Base-by-base conservation (phyloP, 2,888 invertebrate genomes). In the Cyaniris semiargus region DNA sequence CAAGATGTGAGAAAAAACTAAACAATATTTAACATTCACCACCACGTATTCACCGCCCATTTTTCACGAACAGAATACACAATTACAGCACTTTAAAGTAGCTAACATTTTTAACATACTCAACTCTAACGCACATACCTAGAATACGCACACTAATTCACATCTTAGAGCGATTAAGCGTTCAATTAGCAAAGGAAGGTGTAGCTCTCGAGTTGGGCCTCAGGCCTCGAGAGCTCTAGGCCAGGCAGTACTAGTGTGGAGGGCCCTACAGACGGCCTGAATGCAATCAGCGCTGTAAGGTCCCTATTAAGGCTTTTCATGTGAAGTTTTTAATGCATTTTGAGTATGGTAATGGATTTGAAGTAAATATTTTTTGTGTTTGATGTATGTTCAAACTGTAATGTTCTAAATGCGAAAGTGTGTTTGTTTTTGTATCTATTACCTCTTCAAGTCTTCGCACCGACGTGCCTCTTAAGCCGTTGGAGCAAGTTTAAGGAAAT, bases 181-280 rank as follows among this genome's bases (percentile, higher is more conserved):
- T 84, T 88, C 86, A 89, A 89, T 90, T 89, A 89, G 84, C 78
- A 81, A 79, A 81, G 76, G 76, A 77, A 81, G 82, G 80, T 83
- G 82, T 83, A 81, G 82, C 81, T 80, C 79, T 78, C 80, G 78
- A 80, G 81, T 23, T 77, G 74, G 58, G 81, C 81, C 82, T 81
- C 81, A 81, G 77, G 76, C 70, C 72, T 78, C 76, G 80, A 79
- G 80, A 81, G 82, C 87, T 85, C 85, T 82, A 76, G 82, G 82
- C 75, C 66, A 66, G 66, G 66, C 21, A 10, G 90, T 91, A 89
- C 86, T 44, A 44, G 79, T 79, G 78, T 85, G 83, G 80, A 90
- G 89, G 60, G 84, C 84, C 74, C 87, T 88, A 83, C 83, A 85
- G 78, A 38, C 79, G 79, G 79, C 80, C 81, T 80, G 82, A 81